phyloP scores from a whole-genome alignment of 2,888 invertebrate species.

The Eurytoma californica region DNA sequence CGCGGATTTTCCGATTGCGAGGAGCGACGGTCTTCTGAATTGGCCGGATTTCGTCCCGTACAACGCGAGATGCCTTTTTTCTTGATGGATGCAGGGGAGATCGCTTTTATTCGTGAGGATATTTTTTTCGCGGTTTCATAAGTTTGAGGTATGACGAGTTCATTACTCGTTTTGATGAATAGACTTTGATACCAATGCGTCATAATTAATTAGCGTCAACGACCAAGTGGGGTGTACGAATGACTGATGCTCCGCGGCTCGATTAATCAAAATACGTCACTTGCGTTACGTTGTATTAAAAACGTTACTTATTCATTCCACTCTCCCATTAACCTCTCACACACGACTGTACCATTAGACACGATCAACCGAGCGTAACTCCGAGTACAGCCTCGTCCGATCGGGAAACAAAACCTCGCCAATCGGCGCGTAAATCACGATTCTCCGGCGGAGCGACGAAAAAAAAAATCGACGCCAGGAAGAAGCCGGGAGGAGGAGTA shows the following conservation, averaged over 20 bases:
- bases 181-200: too few relatives aligned
- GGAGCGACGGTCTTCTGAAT: neutral
- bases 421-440: neutral
- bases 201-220: too few relatives aligned
- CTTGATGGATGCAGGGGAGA: neutral
- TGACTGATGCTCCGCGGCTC: too few relatives aligned
- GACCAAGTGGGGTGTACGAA: too few relatives aligned
- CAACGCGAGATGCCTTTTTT: neutral
- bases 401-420: neutral
- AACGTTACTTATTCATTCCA: too few relatives aligned
- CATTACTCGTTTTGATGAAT: too few relatives aligned
- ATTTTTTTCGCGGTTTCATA: too few relatives aligned
- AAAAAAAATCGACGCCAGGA: slow-evolving; percentile 3
- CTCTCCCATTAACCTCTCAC: too few relatives aligned
- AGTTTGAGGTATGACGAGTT: too few relatives aligned
- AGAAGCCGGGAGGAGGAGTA: neutral
- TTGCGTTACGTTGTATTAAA: too few relatives aligned
- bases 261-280: neutral
- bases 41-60: neutral
- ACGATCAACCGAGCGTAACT: too few relatives aligned
- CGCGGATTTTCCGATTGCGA: neutral
- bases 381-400: neutral
- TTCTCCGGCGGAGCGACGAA: neutral
- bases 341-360: too few relatives aligned
- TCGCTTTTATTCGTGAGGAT: neutral